Conservation (phyloP, 2,113 vertebrate species). For the Nibea albiflora region DNA sequence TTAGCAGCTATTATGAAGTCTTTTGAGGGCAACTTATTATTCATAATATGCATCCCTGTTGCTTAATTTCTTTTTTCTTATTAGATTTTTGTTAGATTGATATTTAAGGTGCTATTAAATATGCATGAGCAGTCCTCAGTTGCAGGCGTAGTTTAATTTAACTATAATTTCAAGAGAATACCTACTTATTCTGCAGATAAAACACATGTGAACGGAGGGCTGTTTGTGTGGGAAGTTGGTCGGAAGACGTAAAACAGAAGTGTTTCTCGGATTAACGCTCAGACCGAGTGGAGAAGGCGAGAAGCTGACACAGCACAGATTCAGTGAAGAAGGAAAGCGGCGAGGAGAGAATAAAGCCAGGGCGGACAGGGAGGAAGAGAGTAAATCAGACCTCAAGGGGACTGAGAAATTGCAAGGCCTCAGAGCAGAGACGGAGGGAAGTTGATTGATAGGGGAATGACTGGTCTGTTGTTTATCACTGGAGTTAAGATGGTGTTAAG, state of each 20-base stretch:
- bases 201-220: background rate
- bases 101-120: conserved; percentile 47
- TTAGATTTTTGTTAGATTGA: conserved; percentile 42
- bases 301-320: conserved; percentile 74
- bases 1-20: conserved; percentile 41
- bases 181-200: conserved; percentile 13
- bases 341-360: conserved; percentile 60
- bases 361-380: conserved; percentile 36
- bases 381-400: conserved; percentile 70
- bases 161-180: conserved; percentile 15
- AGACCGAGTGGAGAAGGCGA: conserved; percentile 35
- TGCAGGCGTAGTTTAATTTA: conserved; percentile 47
- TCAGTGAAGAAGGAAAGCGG: conserved; percentile 58
- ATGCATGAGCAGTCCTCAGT: conserved; percentile 42
- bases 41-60: conserved; percentile 46
- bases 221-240: conserved; percentile 15
- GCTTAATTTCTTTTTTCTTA: conserved; percentile 43
- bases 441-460: conserved; percentile 70
- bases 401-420: conserved; percentile 67
- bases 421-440: conserved; percentile 44
- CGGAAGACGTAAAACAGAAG: conserved; percentile 45
- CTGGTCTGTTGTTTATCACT: conserved; percentile 75
- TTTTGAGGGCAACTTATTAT: conserved; percentile 40
- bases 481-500: conserved; percentile 74
- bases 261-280: conserved; percentile 54